phyloP scores from a whole-genome alignment of 2,888 invertebrate species.

The Acanthosepion esculentum region DNA sequence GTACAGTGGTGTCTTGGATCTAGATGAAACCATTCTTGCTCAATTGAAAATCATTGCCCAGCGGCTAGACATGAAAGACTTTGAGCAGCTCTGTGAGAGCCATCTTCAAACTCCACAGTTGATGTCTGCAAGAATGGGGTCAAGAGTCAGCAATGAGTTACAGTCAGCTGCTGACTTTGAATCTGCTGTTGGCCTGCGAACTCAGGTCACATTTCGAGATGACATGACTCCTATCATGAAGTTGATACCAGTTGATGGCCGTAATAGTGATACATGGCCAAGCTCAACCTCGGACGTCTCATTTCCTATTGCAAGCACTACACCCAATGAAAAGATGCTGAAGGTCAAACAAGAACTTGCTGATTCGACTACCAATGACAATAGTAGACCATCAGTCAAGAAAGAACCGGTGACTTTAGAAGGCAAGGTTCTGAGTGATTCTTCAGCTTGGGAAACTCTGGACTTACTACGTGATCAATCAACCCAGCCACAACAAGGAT shows the following conservation, averaged over 20 bases:
- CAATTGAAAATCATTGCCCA: constrained; percentile 35
- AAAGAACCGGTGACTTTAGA: neutral
- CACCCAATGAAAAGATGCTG: neutral
- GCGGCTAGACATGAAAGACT: constrained; percentile 23
- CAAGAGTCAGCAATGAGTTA: neutral
- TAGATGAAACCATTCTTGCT: constrained; percentile 36
- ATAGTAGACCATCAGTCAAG: neutral
- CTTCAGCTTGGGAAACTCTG: neutral
- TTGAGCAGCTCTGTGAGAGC: constrained; percentile 37
- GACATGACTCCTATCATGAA: neutral
- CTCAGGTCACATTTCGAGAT: neutral
- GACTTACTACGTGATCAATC: neutral
- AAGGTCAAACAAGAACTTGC: neutral
- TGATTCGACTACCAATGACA: neutral
- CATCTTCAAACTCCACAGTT: neutral
- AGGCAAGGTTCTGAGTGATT: neutral
- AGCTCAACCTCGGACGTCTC: neutral
- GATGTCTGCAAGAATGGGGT: neutral
- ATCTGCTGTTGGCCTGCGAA: neutral
- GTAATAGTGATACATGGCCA: neutral
- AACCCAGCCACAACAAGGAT: neutral
- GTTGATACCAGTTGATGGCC: neutral
- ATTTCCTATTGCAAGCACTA: neutral
- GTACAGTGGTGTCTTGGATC: constrained; percentile 42
- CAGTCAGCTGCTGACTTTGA: neutral